These are phyloP conservation scores for Calameuta filiformis DNA, from an alignment of 2,888 invertebrate species.

Conservation along the genomic window DNA sequence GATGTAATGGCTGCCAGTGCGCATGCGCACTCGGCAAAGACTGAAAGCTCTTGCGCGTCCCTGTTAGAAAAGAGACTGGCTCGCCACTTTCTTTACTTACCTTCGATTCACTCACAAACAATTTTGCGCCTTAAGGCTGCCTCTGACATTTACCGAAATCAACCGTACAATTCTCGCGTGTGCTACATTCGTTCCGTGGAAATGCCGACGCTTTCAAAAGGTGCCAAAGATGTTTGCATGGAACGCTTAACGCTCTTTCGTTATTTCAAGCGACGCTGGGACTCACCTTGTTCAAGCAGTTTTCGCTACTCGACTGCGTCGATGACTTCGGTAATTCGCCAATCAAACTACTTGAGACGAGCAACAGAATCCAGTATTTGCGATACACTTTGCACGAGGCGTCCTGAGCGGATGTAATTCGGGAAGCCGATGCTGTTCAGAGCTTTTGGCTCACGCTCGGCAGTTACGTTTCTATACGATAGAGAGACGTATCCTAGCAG, in stretches of 20 bases:
- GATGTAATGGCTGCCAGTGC: background rate
- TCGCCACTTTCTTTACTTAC: background rate
- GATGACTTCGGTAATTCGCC: background rate
- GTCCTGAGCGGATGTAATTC: conserved; percentile 3
- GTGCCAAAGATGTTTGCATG: background rate
- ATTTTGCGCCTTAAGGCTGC: conserved; percentile 9
- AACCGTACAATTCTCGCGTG: background rate
- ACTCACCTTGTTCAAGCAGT: background rate
- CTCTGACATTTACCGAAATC: conserved; percentile 9
- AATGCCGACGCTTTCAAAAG: background rate
- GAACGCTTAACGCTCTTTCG: background rate
- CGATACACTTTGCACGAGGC: conserved; percentile 24
- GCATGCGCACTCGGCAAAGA: background rate
- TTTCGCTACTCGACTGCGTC: background rate
- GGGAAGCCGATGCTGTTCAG: conserved; percentile 10
- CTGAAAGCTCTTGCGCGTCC: background rate
- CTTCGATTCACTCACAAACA: background rate
- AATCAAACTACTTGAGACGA: conserved; percentile 22
- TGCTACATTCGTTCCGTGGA: background rate
- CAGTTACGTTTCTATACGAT: background rate
- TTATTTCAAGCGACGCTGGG: background rate
- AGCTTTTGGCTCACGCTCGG: conserved; percentile 18
- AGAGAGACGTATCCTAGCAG: background rate
- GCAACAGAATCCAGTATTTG: conserved; percentile 23
- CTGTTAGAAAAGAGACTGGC: background rate